Evolutionary conservation across 2,113 vertebrate genomes (phyloP).

Genomic region (Odontophorus gujanensis): DNA sequence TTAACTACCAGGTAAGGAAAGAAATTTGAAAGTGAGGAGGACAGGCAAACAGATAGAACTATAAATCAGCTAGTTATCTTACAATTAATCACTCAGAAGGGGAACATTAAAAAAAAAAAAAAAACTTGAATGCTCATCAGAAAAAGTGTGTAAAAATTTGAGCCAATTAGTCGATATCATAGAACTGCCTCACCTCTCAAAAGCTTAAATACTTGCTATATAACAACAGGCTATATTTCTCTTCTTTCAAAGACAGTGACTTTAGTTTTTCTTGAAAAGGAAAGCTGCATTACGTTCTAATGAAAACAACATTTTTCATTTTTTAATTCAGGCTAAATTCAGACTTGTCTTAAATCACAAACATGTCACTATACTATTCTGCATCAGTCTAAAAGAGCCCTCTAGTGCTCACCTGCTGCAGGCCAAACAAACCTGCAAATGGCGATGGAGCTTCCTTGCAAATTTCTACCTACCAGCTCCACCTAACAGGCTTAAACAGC

Average conservation of each 20-base stretch:
- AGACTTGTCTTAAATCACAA: background rate
- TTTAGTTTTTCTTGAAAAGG: background rate
- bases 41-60: background rate
- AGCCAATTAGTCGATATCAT: background rate
- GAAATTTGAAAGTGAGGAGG: background rate
- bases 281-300: background rate
- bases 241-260: background rate
- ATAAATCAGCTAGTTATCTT: background rate
- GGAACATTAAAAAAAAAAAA: conserved; percentile 42
- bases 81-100: background rate
- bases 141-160: conserved; percentile 41
- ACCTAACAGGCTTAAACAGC: background rate
- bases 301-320: background rate
- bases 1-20: background rate
- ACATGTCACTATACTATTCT: background rate
- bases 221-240: background rate
- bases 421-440: background rate
- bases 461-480: background rate
- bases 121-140: conserved; percentile 18
- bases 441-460: background rate
- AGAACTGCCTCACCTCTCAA: background rate
- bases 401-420: conserved; percentile 59
- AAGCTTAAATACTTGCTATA: background rate
- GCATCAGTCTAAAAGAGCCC: conserved; percentile 67
- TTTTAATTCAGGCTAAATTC: background rate